Evolutionary conservation across 1,140 invertebrate genomes (phyloP).

Genomic region (Mercenaria mercenaria): DNA sequence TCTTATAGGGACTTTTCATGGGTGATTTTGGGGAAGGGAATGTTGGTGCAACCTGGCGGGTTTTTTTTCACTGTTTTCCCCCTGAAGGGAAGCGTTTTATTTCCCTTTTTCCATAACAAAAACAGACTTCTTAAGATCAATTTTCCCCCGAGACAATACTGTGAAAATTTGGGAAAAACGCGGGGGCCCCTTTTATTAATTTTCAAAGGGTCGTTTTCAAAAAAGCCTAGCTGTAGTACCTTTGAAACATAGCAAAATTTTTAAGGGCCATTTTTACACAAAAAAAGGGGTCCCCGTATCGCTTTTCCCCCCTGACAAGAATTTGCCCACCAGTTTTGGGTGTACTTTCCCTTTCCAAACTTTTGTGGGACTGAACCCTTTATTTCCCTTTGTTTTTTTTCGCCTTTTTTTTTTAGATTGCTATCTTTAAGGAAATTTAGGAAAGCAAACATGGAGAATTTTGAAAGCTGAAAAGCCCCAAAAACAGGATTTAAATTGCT

Average conservation of each 20-base stretch:
- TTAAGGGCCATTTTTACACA: slow-evolving; percentile 53
- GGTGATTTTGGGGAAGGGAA: slow-evolving; percentile 74
- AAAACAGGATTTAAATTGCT: slow-evolving; percentile 60
- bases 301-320: slow-evolving; percentile 33
- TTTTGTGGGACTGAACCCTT: slow-evolving; percentile 73
- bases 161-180: slow-evolving; percentile 35
- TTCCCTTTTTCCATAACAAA: slow-evolving; percentile 75
- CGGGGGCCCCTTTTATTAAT: neutral
- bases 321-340: neutral
- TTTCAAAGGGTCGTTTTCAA: slow-evolving; percentile 68
- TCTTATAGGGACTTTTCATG: slow-evolving; percentile 73
- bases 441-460: neutral
- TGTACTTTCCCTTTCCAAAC: slow-evolving; percentile 60
- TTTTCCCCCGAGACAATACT: slow-evolving; percentile 75
- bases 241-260: slow-evolving; percentile 57
- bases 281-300: neutral
- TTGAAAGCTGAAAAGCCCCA: neutral
- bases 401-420: slow-evolving; percentile 68
- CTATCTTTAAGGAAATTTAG: slow-evolving; percentile 61
- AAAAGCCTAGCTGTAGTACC: slow-evolving; percentile 67
- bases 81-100: slow-evolving; percentile 73
- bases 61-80: slow-evolving; percentile 75
- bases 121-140: slow-evolving; percentile 61
- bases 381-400: slow-evolving; percentile 68
- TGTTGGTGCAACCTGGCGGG: slow-evolving; percentile 76